Evolutionary conservation across 2,888 invertebrate species (phyloP).

Genomic region (Cosmopolites sordidus): DNA sequence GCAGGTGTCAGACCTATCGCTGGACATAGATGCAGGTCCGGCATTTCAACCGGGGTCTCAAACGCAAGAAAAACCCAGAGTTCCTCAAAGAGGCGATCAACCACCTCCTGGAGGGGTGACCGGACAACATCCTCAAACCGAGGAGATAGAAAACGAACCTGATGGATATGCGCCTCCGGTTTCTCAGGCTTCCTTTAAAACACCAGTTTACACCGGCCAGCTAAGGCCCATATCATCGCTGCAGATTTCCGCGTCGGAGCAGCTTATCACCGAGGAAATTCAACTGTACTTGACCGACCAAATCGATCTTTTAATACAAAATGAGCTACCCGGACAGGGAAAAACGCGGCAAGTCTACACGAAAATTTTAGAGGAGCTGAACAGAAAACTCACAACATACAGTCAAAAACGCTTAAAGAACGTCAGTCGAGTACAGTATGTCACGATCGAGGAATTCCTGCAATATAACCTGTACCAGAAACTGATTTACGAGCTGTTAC

Average conservation of each 20-base stretch:
- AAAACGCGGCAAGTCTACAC: constrained; percentile 2
- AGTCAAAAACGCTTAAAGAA: constrained; percentile 13
- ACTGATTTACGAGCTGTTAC: neutral
- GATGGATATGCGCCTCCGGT: neutral
- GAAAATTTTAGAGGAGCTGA: constrained; percentile 7
- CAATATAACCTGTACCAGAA: neutral
- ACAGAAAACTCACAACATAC: constrained; percentile 12
- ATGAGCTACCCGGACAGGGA: neutral
- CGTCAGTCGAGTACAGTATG: neutral
- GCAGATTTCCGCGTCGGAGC: constrained; percentile 1
- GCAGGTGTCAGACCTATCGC: no score
- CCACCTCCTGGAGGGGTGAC: neutral
- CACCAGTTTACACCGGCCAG: no score
- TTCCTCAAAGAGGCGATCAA: neutral
- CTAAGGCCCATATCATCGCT: neutral
- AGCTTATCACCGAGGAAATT: constrained; percentile 17
- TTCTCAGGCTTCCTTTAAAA: neutral
- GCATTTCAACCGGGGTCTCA: no score
- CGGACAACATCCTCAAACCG: neutral
- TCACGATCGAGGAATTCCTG: neutral
- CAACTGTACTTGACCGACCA: constrained; percentile 15
- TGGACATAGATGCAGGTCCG: no score
- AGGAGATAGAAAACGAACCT: neutral
- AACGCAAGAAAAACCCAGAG: no score
- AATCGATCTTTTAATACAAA: constrained; percentile 11